phyloP scores from a whole-genome alignment of 1,140 invertebrate genomes.

The Vanessa tameamea region DNA sequence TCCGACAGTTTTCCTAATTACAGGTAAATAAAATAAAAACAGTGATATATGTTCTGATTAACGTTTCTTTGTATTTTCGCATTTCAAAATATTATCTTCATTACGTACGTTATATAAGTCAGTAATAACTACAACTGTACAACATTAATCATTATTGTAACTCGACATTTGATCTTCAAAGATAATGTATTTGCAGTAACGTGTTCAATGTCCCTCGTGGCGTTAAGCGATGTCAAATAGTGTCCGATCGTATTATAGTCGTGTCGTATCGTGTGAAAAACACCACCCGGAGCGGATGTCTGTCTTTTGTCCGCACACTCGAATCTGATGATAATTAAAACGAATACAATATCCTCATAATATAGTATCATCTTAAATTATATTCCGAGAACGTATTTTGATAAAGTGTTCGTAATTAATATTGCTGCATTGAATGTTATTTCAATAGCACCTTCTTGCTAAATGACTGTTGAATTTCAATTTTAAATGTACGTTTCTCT shows the following conservation, averaged over 20 bases:
- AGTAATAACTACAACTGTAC: too few relatives aligned
- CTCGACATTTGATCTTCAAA: too few relatives aligned
- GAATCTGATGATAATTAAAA: constrained; percentile 69
- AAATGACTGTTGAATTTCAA: constrained; percentile 15
- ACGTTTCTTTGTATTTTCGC: too few relatives aligned
- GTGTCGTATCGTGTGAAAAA: constrained; percentile 41
- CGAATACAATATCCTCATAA: constrained; percentile 52
- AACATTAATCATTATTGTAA: too few relatives aligned
- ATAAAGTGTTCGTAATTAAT: not conserved
- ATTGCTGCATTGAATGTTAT: constrained; percentile 19
- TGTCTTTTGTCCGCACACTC: constrained; percentile 65
- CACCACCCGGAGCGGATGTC: constrained; percentile 49
- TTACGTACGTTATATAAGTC: too few relatives aligned
- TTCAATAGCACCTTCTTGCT: constrained; percentile 5
- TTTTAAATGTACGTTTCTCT: constrained; percentile 23
- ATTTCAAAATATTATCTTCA: too few relatives aligned
- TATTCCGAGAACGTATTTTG: not conserved
- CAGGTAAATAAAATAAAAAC: too few relatives aligned
- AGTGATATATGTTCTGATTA: too few relatives aligned
- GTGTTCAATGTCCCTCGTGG: too few relatives aligned
- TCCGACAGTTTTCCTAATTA: too few relatives aligned
- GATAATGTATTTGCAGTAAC: too few relatives aligned
- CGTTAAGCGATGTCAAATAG: too few relatives aligned
- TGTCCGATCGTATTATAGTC: constrained; percentile 16
- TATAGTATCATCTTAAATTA: constrained; percentile 15